phyloP scores from a whole-genome alignment of 2,888 invertebrate species.

The Nephrocerus scutellatus region DNA sequence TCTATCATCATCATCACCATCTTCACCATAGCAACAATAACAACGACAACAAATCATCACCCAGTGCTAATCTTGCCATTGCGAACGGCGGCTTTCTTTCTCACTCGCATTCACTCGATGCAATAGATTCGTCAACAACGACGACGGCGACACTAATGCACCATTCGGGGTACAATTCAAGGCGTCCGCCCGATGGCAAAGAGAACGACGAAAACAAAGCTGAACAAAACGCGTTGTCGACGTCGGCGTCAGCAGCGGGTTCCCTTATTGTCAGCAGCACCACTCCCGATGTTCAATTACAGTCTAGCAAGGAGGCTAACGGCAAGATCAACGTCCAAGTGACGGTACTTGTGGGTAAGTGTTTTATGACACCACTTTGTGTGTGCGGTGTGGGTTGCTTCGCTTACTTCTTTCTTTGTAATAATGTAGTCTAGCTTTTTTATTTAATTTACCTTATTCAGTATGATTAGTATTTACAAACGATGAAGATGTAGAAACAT shows the following conservation, averaged over 20 bases:
- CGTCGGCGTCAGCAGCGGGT: conserved; percentile 48
- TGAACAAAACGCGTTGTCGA: conserved; percentile 47
- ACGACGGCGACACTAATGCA: conserved; percentile 24
- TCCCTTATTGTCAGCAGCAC: conserved; percentile 50
- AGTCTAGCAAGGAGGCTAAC: conserved; percentile 57
- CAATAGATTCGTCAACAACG: conserved; percentile 40
- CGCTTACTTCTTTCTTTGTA: conserved; percentile 2
- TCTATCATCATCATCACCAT: conserved; percentile 20
- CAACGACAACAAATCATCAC: conserved; percentile 21
- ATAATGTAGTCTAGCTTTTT: no score
- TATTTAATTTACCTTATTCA: no score
- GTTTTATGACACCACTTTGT: conserved; percentile 1
- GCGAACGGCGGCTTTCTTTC: conserved; percentile 18
- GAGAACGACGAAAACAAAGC: conserved; percentile 60
- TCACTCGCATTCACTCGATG: conserved; percentile 36
- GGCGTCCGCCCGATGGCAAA: conserved; percentile 69
- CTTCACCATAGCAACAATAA: conserved; percentile 23
- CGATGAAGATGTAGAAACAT: no score
- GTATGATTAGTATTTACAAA: no score
- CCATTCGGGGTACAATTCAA: conserved; percentile 25
- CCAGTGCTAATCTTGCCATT: conserved; percentile 28
- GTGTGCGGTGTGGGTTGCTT: background rate
- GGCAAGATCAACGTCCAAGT: conserved; percentile 85
- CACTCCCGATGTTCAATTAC: conserved; percentile 39
- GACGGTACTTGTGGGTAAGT: conserved; percentile 67